A percentile compares a stretch with the other conserved stretches of the same genome.
phyloP scores from a whole-genome alignment of 1,140 invertebrate genomes.

The Chironomus striatipennis region DNA sequence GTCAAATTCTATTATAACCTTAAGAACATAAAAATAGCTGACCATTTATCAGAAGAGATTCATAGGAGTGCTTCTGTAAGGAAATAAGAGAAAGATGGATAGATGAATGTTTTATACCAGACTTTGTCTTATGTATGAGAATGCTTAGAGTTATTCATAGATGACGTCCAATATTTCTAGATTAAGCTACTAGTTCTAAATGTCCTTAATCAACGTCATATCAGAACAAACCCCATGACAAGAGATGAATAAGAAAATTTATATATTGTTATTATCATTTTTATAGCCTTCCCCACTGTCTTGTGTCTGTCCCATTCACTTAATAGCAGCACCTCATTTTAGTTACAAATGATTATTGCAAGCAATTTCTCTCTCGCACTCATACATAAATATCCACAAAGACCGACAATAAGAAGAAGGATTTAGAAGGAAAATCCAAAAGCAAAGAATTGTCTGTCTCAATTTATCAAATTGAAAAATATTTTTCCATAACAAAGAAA shows the following conservation, averaged over 20 bases:
- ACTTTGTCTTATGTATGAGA: too few relatives aligned
- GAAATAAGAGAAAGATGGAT: not conserved
- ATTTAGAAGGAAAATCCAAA: too few relatives aligned
- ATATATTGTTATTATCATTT: not conserved
- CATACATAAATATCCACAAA: too few relatives aligned
- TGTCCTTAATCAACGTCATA: not conserved
- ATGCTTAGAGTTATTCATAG: too few relatives aligned
- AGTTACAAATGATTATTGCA: slow-evolving; percentile 6
- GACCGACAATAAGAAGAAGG: too few relatives aligned
- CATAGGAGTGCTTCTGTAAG: not conserved
- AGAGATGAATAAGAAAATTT: not conserved
- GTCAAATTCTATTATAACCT: slow-evolving; percentile 9
- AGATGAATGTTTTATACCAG: too few relatives aligned
- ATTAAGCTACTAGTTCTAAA: not conserved
- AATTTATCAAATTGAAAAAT: too few relatives aligned
- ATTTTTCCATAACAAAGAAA: too few relatives aligned
- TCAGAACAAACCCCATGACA: not conserved
- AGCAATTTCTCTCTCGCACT: not conserved
- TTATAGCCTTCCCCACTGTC: not conserved
- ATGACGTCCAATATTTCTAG: not conserved
- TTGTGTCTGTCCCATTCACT: not conserved
- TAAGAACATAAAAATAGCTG: slow-evolving; percentile 14
- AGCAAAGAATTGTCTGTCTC: too few relatives aligned
- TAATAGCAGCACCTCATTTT: slow-evolving; percentile 16
- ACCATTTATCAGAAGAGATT: not conserved